phyloP scores from a whole-genome alignment of 2,113 vertebrate genomes.

The Mungos mungo region DNA sequence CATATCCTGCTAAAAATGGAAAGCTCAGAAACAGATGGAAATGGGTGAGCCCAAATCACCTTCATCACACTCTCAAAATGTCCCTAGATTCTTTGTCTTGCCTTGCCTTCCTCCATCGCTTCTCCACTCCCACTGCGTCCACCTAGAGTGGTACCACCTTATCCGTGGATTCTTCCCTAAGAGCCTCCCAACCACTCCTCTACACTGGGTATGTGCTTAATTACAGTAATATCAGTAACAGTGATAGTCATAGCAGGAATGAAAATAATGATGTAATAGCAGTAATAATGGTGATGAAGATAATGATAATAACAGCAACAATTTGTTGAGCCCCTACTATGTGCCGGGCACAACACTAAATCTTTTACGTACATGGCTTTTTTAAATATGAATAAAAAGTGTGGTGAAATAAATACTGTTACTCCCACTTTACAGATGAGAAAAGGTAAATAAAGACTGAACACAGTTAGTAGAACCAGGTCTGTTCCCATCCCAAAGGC shows the following conservation, averaged over 20 bases:
- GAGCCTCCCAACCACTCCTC: neutral
- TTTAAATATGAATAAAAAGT: neutral
- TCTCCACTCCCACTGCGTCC: neutral
- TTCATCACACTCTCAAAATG: conserved; percentile 9
- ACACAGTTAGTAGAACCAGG: neutral
- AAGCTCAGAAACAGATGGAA: conserved; percentile 24
- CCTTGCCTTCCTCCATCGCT: neutral
- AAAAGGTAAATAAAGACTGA: neutral
- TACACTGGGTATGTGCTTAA: neutral
- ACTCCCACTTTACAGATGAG: neutral
- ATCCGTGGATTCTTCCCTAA: neutral
- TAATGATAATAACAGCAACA: neutral
- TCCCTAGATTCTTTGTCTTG: neutral
- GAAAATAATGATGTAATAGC: neutral
- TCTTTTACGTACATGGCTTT: neutral
- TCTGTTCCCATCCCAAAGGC: neutral
- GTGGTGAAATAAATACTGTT: neutral
- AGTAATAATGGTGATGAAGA: neutral
- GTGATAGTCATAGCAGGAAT: neutral
- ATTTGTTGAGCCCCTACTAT: neutral
- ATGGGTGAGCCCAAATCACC: neutral
- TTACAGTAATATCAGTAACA: neutral
- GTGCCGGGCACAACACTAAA: neutral
- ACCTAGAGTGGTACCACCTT: neutral
- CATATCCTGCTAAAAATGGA: conserved; percentile 15